phyloP scores from a whole-genome alignment of 2,113 vertebrate genomes.

The Oncorhynchus tshawytscha region DNA sequence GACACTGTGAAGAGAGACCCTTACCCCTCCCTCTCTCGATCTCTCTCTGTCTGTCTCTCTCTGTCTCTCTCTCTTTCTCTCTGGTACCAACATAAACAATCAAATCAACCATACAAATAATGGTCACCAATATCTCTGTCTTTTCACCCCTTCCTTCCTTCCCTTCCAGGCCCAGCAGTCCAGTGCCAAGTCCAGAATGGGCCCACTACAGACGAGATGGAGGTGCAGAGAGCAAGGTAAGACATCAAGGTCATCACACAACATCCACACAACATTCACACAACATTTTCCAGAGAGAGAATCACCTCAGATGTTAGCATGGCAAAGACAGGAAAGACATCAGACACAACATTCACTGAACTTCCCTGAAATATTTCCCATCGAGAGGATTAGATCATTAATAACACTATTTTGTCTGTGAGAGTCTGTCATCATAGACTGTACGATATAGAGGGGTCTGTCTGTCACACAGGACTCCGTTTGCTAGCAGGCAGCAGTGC shows the following conservation, averaged over 20 bases:
- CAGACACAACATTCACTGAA: not conserved
- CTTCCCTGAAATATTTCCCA: not conserved
- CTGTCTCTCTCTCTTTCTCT: no score
- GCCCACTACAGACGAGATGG: constrained; percentile 92
- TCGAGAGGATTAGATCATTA: not conserved
- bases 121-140: not conserved
- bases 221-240: constrained; percentile 92
- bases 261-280: no score
- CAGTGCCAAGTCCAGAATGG: constrained; percentile 92
- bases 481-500: not conserved
- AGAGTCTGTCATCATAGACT: no score
- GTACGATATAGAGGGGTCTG: not conserved
- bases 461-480: not conserved
- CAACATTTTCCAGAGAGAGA: no score
- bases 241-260: no score
- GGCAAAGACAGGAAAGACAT: not conserved
- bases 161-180: constrained; percentile 84
- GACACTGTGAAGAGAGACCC: no score
- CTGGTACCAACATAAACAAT: no score
- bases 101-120: not conserved
- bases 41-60: no score
- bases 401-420: not conserved
- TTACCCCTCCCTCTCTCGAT: no score
- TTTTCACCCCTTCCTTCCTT: not conserved
- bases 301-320: no score